Evolutionary conservation across 1,140 invertebrate species (phyloP), one percentile per base, ranked within the genome.

Genomic region (Tribolium madens): DNA sequence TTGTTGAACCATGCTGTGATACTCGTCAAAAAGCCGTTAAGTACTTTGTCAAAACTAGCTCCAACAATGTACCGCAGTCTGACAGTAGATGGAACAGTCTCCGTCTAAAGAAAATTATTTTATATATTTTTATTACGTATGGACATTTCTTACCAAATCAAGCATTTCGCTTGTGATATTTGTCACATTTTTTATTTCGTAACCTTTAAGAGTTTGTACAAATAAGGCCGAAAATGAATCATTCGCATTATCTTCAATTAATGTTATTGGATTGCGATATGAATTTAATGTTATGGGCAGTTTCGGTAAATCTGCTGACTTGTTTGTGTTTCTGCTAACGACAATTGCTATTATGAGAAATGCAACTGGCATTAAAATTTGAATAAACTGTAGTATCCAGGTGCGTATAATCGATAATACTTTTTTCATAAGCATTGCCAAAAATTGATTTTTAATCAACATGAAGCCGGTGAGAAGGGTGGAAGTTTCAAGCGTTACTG

Each of bases 381-480:
- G 91, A 82, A 90, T 87, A 0, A 90, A 69, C 0, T 88, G 84
- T 0, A 88, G 80, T 2, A 89, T 60, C 85, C 89, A 89, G 26
- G 89, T 89, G 13, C 90, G 85, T 74, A 86, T 86, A 0, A 89
- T 85, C 9, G 88, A 88, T 6, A 90, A 86, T 1, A 86, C 79
- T 70, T 90, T 88, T 79, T 92, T 92, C 13, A 90, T 83, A 26
- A 92, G 82, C 87, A 92, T 91, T 0, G 89, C 91, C 31, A 85
- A 85, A 80, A 89, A 89, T 81, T 92, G 91, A 60, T 90, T 90
- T 13, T 76, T 79, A 3, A 87, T 82, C 46, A 89, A 81, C 73
- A 79, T 81, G 1, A 83, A 77, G 2, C 88, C 89, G 68, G 75
- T 87, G 3, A 76, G 14, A n/a, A 48, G 33, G 2, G 17, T 7